Conservation (phyloP, 2,797 vertebrate genomes). For the Scolopax bukidnonensis region DNA sequence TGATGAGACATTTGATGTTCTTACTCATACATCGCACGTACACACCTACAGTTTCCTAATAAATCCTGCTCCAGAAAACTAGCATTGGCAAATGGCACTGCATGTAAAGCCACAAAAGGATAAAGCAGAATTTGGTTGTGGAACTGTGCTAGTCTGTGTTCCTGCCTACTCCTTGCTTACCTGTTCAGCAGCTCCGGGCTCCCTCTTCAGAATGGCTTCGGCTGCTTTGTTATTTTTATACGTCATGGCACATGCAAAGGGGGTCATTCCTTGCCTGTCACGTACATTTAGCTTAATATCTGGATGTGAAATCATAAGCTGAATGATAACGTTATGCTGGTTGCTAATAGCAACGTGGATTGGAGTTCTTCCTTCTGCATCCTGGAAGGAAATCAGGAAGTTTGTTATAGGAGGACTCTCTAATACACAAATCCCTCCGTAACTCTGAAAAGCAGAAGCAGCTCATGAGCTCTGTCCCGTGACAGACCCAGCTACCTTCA, state of each 20-base stretch:
- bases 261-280: slow-evolving; percentile 95
- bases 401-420: not conserved
- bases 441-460: not conserved
- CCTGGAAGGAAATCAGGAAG: slow-evolving; percentile 76
- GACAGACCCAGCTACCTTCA: not conserved
- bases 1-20: not conserved
- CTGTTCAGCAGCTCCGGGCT: slow-evolving; percentile 96
- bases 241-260: slow-evolving; percentile 98
- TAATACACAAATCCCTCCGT: not conserved
- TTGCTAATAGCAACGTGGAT: slow-evolving; percentile 95
- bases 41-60: not conserved
- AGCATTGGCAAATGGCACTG: not conserved
- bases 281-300: slow-evolving; percentile 91
- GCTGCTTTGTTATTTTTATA: slow-evolving; percentile 98
- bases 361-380: slow-evolving; percentile 94
- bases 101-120: not conserved
- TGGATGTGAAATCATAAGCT: slow-evolving; percentile 95
- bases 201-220: slow-evolving; percentile 94
- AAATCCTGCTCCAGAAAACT: not conserved
- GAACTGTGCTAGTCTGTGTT: too few relatives aligned
- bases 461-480: not conserved
- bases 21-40: not conserved
- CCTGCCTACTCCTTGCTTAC: slow-evolving; percentile 66
- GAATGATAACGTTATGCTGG: slow-evolving; percentile 95
- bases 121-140: not conserved